Percentiles rank a stretch among this genome's conserved stretches.
These are phyloP conservation scores for Ichneumoninae sp. DNA, from an alignment of 2,888 invertebrate genomes.

Conservation along the genomic window DNA sequence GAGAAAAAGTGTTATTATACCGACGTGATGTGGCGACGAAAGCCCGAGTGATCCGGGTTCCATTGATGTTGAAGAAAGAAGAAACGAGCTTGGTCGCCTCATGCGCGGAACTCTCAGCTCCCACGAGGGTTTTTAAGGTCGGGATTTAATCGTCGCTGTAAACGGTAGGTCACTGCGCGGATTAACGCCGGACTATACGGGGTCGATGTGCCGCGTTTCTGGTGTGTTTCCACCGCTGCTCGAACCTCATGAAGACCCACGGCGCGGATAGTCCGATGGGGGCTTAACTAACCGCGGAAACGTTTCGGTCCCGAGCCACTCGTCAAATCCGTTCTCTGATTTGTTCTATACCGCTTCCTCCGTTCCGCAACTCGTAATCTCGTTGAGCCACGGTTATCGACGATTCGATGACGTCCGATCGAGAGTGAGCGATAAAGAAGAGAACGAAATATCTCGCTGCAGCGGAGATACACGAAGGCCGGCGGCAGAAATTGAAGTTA, in stretches of 20 bases:
- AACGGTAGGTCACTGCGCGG: conserved; percentile 77
- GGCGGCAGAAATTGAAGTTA: conserved; percentile 48
- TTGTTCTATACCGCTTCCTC: conserved; percentile 35
- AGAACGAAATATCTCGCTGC: not conserved
- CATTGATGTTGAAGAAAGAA: not conserved
- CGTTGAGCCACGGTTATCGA: conserved; percentile 71
- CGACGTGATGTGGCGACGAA: conserved; percentile 53
- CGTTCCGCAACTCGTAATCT: conserved; percentile 67
- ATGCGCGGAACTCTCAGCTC: conserved; percentile 26
- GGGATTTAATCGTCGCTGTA: conserved; percentile 80
- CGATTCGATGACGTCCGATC: conserved; percentile 73
- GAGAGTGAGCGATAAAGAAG: conserved; percentile 31
- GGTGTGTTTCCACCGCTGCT: conserved; percentile 24
- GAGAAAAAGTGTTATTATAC: conserved; percentile 67
- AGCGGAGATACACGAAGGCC: not conserved
- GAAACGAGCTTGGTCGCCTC: conserved; percentile 9
- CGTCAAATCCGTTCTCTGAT: conserved; percentile 46
- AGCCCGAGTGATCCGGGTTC: conserved; percentile 4
- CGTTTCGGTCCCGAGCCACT: conserved; percentile 39
- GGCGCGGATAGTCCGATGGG: conserved; percentile 30
- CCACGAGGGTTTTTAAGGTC: conserved; percentile 71
- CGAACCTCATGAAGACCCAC: conserved; percentile 32
- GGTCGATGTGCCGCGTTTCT: conserved; percentile 26
- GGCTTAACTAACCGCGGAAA: conserved; percentile 53
- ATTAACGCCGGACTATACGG: conserved; percentile 69